A percentile compares a stretch with the other conserved stretches of the same genome.
Conservation (phyloP, 2,113 vertebrate species). For the Tupaia tana region DNA sequence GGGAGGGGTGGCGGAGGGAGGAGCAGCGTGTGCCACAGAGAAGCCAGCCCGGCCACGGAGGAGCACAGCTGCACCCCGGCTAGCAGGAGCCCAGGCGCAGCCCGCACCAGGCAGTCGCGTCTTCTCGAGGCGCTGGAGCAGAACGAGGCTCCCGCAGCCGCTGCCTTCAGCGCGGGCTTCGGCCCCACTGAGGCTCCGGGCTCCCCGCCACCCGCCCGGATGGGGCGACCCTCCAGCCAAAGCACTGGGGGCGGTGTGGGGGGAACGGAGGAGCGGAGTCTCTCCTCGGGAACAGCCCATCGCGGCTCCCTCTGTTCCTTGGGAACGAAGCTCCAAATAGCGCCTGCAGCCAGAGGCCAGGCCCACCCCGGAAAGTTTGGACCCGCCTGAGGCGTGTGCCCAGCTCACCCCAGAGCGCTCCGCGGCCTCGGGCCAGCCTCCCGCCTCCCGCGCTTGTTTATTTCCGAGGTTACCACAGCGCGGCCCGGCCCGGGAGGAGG, state of each 20-base stretch:
- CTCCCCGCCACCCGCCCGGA: accelerated
- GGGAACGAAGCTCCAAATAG: not conserved
- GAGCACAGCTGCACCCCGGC: not conserved
- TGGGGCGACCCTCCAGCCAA: not conserved
- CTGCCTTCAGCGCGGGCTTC: not conserved
- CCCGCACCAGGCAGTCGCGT: not conserved
- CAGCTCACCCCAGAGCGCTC: not conserved
- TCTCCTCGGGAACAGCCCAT: not conserved
- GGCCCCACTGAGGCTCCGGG: not conserved
- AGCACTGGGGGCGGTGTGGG: not conserved
- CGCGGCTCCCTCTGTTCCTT: not conserved
- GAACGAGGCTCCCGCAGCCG: not conserved
- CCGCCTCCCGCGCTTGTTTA: not conserved
- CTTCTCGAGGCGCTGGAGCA: not conserved
- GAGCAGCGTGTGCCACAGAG: not conserved
- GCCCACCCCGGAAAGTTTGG: conserved; percentile 69
- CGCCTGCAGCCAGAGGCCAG: not conserved
- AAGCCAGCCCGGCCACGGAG: not conserved
- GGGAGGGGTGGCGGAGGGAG: not conserved
- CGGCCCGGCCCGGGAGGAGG: conserved; percentile 25
- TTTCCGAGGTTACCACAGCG: not conserved
- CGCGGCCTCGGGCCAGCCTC: not conserved
- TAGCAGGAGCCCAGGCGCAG: not conserved
- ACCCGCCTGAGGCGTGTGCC: not conserved
- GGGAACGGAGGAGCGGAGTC: not conserved